These are phyloP conservation scores for Conger conger DNA, from an alignment of 2,113 vertebrate species.

Conservation along the genomic window DNA sequence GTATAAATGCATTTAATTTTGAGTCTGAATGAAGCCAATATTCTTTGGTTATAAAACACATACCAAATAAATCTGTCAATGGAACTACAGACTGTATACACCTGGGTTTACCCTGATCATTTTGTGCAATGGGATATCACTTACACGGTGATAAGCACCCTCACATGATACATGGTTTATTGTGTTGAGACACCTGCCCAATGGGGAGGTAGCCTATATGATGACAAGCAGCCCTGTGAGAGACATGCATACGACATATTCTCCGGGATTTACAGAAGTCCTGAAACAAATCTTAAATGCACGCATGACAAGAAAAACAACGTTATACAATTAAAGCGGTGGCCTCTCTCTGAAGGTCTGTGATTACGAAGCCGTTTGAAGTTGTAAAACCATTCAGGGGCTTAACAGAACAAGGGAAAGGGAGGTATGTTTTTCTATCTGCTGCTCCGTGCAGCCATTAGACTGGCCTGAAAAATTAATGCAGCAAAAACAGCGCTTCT, in stretches of 20 bases:
- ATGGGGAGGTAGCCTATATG: not conserved
- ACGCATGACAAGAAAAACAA: not conserved
- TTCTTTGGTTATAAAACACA: too few species aligned
- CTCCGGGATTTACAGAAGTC: not conserved
- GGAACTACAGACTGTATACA: too few species aligned
- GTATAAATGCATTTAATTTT: too few species aligned
- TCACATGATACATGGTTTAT: not conserved
- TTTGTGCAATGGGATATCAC: too few species aligned
- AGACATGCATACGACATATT: not conserved
- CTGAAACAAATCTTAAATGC: not conserved
- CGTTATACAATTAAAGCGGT: not conserved
- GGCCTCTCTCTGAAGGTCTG: not conserved
- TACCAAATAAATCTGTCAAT: too few species aligned
- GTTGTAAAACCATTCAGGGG: not conserved
- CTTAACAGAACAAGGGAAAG: not conserved
- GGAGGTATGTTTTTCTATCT: not conserved
- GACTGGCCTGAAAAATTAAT: not conserved
- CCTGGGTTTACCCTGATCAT: too few species aligned
- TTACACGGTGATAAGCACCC: too few species aligned
- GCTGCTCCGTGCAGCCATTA: not conserved
- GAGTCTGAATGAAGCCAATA: too few species aligned
- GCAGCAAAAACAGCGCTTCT: not conserved
- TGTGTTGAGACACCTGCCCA: not conserved
- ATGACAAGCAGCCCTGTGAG: not conserved
- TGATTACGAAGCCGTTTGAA: not conserved